These are phyloP conservation scores for Neopipo cinnamomea DNA, from an alignment of 2,113 vertebrate species.

Conservation along the genomic window DNA sequence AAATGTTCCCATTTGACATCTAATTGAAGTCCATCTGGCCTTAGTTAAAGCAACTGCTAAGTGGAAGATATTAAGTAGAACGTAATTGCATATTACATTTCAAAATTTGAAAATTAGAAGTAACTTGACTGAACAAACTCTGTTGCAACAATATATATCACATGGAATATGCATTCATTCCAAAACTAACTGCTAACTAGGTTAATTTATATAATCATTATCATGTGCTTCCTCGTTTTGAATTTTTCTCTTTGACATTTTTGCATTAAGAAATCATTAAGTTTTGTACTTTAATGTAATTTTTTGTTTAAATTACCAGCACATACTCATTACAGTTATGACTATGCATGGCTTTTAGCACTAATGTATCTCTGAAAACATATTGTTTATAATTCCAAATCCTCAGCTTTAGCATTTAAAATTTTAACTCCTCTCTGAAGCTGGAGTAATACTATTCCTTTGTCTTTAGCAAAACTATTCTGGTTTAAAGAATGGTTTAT, in stretches of 20 bases:
- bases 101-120: slow-evolving; percentile 20
- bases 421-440: neutral
- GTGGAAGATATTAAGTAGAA: slow-evolving; percentile 15
- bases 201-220: slow-evolving; percentile 24
- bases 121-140: neutral
- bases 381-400: slow-evolving; percentile 4
- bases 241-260: slow-evolving; percentile 23
- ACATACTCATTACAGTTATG: slow-evolving; percentile 10
- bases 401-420: neutral
- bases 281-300: neutral
- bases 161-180: neutral
- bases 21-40: slow-evolving; percentile 17
- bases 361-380: neutral
- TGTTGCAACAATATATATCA: neutral
- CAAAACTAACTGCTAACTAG: slow-evolving; percentile 6
- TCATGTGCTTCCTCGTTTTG: neutral
- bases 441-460: neutral
- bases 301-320: neutral
- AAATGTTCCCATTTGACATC: neutral
- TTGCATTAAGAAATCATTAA: slow-evolving; percentile 8
- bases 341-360: neutral
- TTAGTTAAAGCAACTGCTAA: slow-evolving; percentile 4
- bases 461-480: neutral
- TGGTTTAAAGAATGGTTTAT: neutral
- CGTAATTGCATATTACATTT: neutral